Conservation (phyloP, 2,888 invertebrate species). For the Aphrophora alni region DNA sequence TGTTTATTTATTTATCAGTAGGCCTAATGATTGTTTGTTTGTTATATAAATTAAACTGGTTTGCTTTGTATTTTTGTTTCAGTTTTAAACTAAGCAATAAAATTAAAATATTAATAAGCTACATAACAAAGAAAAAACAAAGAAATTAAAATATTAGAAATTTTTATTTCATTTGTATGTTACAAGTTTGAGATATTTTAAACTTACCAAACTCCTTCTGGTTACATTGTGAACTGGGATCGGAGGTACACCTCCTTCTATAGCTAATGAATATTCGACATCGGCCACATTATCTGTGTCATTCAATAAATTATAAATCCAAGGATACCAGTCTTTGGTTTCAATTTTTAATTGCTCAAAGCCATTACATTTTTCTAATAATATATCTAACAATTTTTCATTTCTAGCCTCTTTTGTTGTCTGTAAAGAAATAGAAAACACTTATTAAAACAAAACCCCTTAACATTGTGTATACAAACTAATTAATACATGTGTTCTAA, state of each 20-base stretch:
- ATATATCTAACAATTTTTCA: slow-evolving; percentile 37
- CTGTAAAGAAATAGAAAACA: slow-evolving; percentile 35
- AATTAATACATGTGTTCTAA: neutral
- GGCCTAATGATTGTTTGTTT: too few species aligned
- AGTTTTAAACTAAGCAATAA: too few species aligned
- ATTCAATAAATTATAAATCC: slow-evolving; percentile 35
- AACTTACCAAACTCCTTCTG: slow-evolving; percentile 61
- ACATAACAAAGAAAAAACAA: too few species aligned
- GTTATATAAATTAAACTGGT: too few species aligned
- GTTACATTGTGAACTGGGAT: slow-evolving; percentile 64
- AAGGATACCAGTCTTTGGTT: slow-evolving; percentile 41
- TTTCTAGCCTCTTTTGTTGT: slow-evolving; percentile 34
- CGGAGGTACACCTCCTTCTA: slow-evolving; percentile 65
- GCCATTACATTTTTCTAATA: slow-evolving; percentile 37
- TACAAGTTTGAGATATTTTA: too few species aligned
- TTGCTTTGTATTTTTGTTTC: too few species aligned
- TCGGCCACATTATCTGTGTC: neutral
- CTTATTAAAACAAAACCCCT: neutral
- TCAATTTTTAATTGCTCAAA: slow-evolving; percentile 37
- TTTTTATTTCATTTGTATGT: too few species aligned
- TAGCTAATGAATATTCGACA: slow-evolving; percentile 51
- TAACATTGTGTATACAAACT: neutral
- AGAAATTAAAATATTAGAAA: too few species aligned
- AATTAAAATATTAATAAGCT: too few species aligned
- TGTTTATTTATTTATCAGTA: too few species aligned